These are phyloP conservation scores for Botia kubotai DNA, from an alignment of 2,797 vertebrate species.

Conservation along the genomic window DNA sequence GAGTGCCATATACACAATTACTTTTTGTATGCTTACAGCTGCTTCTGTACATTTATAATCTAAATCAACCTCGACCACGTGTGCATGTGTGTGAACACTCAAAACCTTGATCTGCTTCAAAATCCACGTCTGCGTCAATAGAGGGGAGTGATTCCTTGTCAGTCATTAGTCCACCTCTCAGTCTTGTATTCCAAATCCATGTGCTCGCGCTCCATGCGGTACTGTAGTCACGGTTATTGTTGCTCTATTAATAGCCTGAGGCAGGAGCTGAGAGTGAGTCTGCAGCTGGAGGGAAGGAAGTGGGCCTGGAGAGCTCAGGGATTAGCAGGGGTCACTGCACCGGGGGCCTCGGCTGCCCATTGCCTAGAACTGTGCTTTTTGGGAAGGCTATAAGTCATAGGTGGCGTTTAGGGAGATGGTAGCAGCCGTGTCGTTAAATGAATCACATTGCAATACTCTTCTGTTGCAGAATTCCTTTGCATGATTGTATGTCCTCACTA, in stretches of 20 bases:
- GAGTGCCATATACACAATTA: neutral
- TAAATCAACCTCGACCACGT: neutral
- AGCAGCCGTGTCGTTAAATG: neutral
- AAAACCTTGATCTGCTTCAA: neutral
- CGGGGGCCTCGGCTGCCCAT: slow-evolving; percentile 58
- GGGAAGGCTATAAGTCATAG: slow-evolving; percentile 1
- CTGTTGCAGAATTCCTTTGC: neutral
- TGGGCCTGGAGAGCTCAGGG: slow-evolving; percentile 72
- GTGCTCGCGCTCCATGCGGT: slow-evolving; percentile 2
- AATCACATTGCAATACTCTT: neutral
- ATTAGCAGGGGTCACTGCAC: slow-evolving; percentile 68
- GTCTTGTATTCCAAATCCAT: slow-evolving; percentile 11
- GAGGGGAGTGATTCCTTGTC: neutral
- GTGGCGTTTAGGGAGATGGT: neutral
- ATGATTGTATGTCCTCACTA: neutral
- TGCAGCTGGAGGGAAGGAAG: slow-evolving; percentile 83
- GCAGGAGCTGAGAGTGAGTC: slow-evolving; percentile 59
- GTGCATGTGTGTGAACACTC: neutral
- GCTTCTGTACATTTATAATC: neutral
- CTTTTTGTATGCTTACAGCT: neutral
- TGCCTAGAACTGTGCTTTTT: slow-evolving; percentile 24
- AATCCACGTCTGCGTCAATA: neutral
- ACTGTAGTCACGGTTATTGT: slow-evolving; percentile 71
- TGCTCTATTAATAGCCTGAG: slow-evolving; percentile 82
- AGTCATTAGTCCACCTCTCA: slow-evolving; percentile 8